These are phyloP conservation scores for Notospermus geniculatus DNA, from an alignment of 1,140 invertebrate species.

Conservation along the genomic window DNA sequence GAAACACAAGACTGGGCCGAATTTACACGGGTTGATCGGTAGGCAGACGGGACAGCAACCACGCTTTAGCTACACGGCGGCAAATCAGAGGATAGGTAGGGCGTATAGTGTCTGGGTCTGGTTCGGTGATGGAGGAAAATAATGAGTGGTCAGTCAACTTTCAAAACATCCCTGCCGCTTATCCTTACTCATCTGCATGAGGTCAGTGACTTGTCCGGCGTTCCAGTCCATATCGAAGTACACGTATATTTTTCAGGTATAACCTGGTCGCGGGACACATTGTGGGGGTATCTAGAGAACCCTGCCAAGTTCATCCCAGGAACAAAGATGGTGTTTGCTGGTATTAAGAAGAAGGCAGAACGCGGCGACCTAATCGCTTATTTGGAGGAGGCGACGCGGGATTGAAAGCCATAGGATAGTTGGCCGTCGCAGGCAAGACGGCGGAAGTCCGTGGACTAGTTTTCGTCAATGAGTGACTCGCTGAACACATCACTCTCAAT, in stretches of 20 bases:
- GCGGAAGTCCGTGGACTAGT: no score
- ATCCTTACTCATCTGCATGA: no score
- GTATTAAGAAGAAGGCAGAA: slow-evolving; percentile 90
- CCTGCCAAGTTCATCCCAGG: slow-evolving; percentile 95
- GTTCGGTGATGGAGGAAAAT: slow-evolving; percentile 94
- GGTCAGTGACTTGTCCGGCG: no score
- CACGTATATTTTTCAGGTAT: slow-evolving; percentile 86
- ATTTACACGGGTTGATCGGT: slow-evolving; percentile 88
- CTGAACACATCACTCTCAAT: no score
- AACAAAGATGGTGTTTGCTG: slow-evolving; percentile 97
- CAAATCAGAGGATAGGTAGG: slow-evolving; percentile 80
- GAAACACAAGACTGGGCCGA: slow-evolving; percentile 97
- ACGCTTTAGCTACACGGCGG: slow-evolving; percentile 91
- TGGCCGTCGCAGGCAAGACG: no score
- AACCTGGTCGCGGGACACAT: slow-evolving; percentile 87
- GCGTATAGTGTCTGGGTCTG: no score
- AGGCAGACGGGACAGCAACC: slow-evolving; percentile 93
- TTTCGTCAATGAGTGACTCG: no score
- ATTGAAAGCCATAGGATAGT: no score
- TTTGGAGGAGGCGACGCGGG: slow-evolving; percentile 72
- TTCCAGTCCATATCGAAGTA: slow-evolving; percentile 93
- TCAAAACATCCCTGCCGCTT: no score
- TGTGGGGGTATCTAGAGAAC: slow-evolving; percentile 92
- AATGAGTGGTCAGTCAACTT: slow-evolving; percentile 93
- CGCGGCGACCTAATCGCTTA: slow-evolving; percentile 92